A percentile compares a stretch with the other conserved stretches of the same genome.
Evolutionary conservation across 2,888 invertebrate species (phyloP).

Genomic region (Drosophila affinis): DNA sequence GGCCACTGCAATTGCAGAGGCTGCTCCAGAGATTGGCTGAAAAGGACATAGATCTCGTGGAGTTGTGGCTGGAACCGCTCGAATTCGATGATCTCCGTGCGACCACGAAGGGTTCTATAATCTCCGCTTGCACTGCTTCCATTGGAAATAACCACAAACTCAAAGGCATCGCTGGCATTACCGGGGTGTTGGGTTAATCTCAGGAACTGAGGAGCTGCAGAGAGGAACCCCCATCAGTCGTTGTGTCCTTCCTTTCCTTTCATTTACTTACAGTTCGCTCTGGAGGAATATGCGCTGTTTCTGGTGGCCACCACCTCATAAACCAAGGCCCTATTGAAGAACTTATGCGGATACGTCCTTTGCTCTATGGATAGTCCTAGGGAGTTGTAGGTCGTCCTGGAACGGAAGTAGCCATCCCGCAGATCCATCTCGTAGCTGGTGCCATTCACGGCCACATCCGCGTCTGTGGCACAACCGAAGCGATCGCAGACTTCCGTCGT

Average conservation of each 20-base stretch:
- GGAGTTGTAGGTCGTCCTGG: constrained; percentile 23
- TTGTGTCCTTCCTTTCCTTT: background rate
- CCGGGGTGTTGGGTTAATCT: constrained; percentile 64
- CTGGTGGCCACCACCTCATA: constrained; percentile 77
- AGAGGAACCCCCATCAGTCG: background rate
- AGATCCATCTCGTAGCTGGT: constrained; percentile 59
- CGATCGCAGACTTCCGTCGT: constrained; percentile 57
- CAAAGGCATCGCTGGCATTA: constrained; percentile 58
- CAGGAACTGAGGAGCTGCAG: constrained; percentile 57
- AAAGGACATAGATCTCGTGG: constrained; percentile 69
- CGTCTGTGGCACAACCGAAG: constrained; percentile 50
- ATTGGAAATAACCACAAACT: constrained; percentile 51
- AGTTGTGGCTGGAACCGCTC: constrained; percentile 68
- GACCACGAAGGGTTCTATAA: constrained; percentile 61
- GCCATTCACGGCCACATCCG: constrained; percentile 39
- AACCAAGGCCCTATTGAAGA: constrained; percentile 82
- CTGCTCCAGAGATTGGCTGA: constrained; percentile 71
- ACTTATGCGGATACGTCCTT: constrained; percentile 83
- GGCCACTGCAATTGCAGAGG: constrained; percentile 60
- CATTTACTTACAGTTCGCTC: constrained; percentile 34
- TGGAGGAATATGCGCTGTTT: background rate
- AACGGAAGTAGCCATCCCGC: constrained; percentile 61
- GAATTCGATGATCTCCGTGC: constrained; percentile 76
- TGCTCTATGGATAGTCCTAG: constrained; percentile 61
- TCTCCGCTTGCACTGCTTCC: constrained; percentile 46